Percentiles rank a stretch among this genome's conserved stretches.
Conservation (phyloP, 2,113 vertebrate genomes). For the Zingel zingel region DNA sequence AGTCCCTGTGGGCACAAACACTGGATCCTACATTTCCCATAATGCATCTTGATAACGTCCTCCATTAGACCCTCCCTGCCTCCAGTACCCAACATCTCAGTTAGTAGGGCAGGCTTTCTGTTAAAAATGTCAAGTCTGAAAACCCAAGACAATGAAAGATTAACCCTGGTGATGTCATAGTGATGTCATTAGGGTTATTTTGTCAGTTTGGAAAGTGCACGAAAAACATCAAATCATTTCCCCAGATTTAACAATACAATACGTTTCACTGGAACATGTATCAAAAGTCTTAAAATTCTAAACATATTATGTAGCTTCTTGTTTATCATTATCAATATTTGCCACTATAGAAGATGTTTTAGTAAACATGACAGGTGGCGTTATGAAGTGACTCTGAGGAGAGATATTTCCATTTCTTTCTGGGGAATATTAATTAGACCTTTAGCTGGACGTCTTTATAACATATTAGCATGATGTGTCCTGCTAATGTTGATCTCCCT, state of each 20-base stretch:
- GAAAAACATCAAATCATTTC: not conserved
- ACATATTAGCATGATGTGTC: conserved; percentile 64
- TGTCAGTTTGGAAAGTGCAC: not conserved
- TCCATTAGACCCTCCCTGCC: not conserved
- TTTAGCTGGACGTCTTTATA: conserved; percentile 66
- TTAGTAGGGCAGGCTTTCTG: not conserved
- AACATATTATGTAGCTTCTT: not conserved
- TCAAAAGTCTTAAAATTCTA: not conserved
- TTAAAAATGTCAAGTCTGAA: not conserved
- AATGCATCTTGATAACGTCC: not conserved
- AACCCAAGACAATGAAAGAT: not conserved
- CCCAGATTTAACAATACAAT: not conserved
- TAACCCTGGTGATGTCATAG: not conserved
- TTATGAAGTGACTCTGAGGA: conserved; percentile 55
- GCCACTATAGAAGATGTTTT: conserved; percentile 22
- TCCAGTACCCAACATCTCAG: not conserved
- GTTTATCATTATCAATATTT: conserved; percentile 3
- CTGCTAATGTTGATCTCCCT: conserved; percentile 64
- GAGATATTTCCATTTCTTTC: conserved; percentile 49
- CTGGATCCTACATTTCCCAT: not conserved
- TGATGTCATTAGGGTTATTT: not conserved
- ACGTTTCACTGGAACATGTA: not conserved
- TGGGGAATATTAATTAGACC: conserved; percentile 72
- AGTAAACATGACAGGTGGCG: conserved; percentile 59
- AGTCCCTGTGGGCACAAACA: not conserved